A percentile compares a stretch with the other conserved stretches of the same genome.
Evolutionary conservation across 2,797 vertebrate species (phyloP).

Genomic region (Neomorphus geoffroyi): DNA sequence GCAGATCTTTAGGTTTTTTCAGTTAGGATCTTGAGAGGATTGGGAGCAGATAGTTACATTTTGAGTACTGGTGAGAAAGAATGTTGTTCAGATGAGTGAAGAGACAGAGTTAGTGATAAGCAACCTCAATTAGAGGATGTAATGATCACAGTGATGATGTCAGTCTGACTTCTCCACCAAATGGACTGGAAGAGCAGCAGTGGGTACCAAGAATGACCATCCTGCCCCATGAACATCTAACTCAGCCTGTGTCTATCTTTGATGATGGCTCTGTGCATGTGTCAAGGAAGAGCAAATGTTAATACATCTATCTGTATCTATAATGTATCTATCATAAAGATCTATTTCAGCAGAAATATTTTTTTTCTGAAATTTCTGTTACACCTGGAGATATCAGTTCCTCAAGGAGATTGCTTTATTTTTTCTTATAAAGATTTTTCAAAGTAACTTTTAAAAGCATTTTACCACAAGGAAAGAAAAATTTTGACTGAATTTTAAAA

Average conservation of each 20-base stretch:
- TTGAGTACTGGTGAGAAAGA: neutral
- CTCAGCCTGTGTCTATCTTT: rapidly evolving
- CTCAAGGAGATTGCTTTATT: neutral
- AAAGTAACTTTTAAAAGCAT: neutral
- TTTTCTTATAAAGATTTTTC: neutral
- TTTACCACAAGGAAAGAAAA: neutral
- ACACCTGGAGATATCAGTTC: neutral
- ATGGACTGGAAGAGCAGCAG: neutral
- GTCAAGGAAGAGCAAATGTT: neutral
- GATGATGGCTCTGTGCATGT: neutral
- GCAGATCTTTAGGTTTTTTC: neutral
- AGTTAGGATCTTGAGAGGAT: neutral
- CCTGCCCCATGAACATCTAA: neutral
- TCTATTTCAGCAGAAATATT: neutral
- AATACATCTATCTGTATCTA: neutral
- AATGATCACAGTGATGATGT: neutral
- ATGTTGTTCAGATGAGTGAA: neutral
- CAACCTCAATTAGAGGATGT: neutral
- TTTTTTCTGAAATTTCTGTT: neutral
- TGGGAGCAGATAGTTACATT: neutral
- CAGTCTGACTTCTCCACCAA: neutral
- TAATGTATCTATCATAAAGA: neutral
- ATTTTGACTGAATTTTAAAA: neutral
- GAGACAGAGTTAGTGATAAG: neutral
- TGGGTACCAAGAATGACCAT: neutral